phyloP scores from a whole-genome alignment of 1,140 invertebrate species.

The Dendroctonus valens region DNA sequence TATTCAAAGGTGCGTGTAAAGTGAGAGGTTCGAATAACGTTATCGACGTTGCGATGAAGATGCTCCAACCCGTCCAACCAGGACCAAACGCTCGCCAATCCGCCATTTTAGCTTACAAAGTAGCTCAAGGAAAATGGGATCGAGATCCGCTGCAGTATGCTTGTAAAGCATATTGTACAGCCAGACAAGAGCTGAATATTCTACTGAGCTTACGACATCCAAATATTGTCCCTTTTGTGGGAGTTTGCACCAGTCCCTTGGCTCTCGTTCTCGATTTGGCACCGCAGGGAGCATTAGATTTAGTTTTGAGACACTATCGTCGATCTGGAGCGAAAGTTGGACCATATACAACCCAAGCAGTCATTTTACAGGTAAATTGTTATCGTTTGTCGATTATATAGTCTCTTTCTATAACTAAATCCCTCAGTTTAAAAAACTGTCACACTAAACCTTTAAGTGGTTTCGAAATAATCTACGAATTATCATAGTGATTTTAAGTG shows the following conservation, averaged over 20 bases:
- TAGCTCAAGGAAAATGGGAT: slow-evolving; percentile 84
- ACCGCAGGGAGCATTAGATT: slow-evolving; percentile 85
- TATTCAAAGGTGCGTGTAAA: slow-evolving; percentile 81
- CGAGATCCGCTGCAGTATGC: slow-evolving; percentile 86
- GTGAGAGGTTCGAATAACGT: slow-evolving; percentile 57
- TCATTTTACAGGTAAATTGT: slow-evolving; percentile 73
- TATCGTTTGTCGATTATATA: too few relatives aligned
- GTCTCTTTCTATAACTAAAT: too few relatives aligned
- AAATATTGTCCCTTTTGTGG: slow-evolving; percentile 90
- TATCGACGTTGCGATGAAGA: slow-evolving; percentile 89
- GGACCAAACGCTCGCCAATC: slow-evolving; percentile 72
- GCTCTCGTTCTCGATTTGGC: slow-evolving; percentile 89
- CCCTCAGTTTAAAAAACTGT: too few relatives aligned
- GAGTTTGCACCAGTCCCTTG: slow-evolving; percentile 84
- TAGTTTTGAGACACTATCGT: slow-evolving; percentile 76
- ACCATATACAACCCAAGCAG: slow-evolving; percentile 76
- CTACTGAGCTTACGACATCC: slow-evolving; percentile 80
- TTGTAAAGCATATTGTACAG: slow-evolving; percentile 92
- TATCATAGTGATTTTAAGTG: too few relatives aligned
- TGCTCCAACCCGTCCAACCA: slow-evolving; percentile 90
- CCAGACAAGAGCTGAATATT: slow-evolving; percentile 91
- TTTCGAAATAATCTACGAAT: too few relatives aligned
- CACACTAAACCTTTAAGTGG: too few relatives aligned
- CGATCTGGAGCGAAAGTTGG: slow-evolving; percentile 79
- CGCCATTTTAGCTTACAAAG: slow-evolving; percentile 76